phyloP scores from a whole-genome alignment of 2,113 vertebrate genomes.

The Chaenocephalus aceratus region DNA sequence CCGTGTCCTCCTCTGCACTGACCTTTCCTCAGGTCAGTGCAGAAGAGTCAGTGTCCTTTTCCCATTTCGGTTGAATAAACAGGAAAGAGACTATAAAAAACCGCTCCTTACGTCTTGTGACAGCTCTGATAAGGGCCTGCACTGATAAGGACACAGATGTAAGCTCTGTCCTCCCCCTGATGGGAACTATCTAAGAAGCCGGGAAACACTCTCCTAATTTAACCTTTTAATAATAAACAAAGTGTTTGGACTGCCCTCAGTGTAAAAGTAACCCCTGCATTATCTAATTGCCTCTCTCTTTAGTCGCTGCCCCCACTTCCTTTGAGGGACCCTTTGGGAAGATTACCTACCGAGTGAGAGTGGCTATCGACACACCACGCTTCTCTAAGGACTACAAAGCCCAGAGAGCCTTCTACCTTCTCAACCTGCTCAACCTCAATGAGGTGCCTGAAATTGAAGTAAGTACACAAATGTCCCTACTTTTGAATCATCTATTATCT shows the following conservation, averaged over 20 bases:
- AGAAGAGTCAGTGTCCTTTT: conserved; percentile 11
- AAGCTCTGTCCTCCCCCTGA: background rate
- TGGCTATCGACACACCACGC: conserved; percentile 92
- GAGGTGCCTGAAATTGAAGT: conserved; percentile 94
- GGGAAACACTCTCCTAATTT: background rate
- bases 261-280: conserved; percentile 3
- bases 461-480: conserved; percentile 9
- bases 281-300: background rate
- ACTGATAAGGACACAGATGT: background rate
- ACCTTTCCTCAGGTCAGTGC: conserved; percentile 29
- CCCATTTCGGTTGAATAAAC: conserved; percentile 4
- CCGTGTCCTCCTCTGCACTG: conserved; percentile 9
- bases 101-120: conserved; percentile 10
- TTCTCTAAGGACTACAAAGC: conserved; percentile 96
- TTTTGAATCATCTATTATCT: background rate
- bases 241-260: background rate
- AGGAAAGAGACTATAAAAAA: conserved; percentile 18
- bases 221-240: background rate
- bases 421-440: conserved; percentile 94
- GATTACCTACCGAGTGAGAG: conserved; percentile 89
- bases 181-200: background rate
- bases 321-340: conserved; percentile 97
- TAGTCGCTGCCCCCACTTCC: conserved; percentile 92
- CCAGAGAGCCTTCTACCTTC: conserved; percentile 90
- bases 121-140: conserved; percentile 2